Conservation (phyloP, 2,113 vertebrate genomes). For the Phylloscopus trochilus region DNA sequence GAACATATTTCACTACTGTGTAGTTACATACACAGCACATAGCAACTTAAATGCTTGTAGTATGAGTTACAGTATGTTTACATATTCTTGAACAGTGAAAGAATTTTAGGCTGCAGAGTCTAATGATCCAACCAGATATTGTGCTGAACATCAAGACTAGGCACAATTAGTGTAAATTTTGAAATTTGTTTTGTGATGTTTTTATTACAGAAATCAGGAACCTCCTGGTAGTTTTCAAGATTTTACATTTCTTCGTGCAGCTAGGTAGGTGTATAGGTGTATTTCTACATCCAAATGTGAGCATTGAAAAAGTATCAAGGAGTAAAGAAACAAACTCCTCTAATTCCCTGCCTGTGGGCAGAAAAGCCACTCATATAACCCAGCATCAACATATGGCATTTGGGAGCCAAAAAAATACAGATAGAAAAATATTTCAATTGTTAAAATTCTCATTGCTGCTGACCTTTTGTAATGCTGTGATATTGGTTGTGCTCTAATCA, state of each 20-base stretch:
- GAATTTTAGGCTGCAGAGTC: neutral
- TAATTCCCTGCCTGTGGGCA: neutral
- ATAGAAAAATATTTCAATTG: neutral
- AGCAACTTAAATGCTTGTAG: neutral
- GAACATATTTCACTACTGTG: neutral
- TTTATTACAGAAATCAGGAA: neutral
- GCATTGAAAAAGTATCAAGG: neutral
- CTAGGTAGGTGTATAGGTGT: too few relatives aligned
- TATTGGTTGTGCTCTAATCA: neutral
- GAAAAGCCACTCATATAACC: neutral
- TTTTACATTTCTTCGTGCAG: neutral
- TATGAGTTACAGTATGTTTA: neutral
- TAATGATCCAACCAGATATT: neutral
- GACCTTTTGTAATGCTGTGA: neutral
- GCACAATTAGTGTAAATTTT: neutral
- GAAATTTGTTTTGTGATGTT: neutral
- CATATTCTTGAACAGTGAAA: neutral
- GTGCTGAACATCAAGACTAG: neutral
- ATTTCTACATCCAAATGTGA: neutral
- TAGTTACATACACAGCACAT: neutral
- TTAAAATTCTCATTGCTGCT: neutral
- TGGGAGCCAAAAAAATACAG: neutral
- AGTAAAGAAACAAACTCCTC: neutral
- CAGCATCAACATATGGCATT: neutral
- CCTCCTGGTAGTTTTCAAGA: neutral